Base-by-base conservation (phyloP, 1,140 invertebrate genomes). In the Ostrea edulis region DNA sequence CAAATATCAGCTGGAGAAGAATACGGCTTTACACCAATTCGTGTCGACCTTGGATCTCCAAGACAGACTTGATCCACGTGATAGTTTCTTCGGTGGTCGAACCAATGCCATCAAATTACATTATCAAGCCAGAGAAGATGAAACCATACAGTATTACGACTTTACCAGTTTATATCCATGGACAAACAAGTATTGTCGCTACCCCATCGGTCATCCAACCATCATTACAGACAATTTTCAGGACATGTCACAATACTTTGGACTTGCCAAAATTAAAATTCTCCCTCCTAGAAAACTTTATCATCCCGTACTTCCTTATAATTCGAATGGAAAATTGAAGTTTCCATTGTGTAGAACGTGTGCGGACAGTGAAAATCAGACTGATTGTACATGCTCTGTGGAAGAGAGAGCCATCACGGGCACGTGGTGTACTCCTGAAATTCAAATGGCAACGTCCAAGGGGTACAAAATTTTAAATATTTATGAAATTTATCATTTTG, bases 401-500 rank as follows among this genome's bases (percentile, higher is more conserved):
- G 12, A 54, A n/a, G 82, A 89, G 3, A 84, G 85, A 51, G 44
- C 14, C 0, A 71, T 89, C 14, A 84, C 44, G 4, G 85, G 88
- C 35, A 89, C 85, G 9, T 87, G 88, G 88, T 86, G 85, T 87
- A 89, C 88, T 51, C n/a, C n/a, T n/a, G n/a, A n/a, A n/a, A n/a
- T n/a, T n/a, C n/a, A n/a, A n/a, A n/a, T n/a, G n/a, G n/a, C 95
- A 0, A 35, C 93, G 1, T 71, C 92, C 44, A 87, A 88, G 81
- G 94, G 94, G 0, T 95, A 95, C 62, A 88, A 90, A 87, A 91
- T 95, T 55, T 3, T 93, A 7, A 85, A 93, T 17, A 91, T 95
- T 17, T 92, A 90, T 68, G 94, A 95, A 90, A 91, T 95, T 11
- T 95, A 94, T 93, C 88, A 94, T 58, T 92, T 82, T 52, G 62